A percentile compares a stretch with the other conserved stretches of the same genome.
Evolutionary conservation across 2,113 vertebrate genomes (phyloP).

Genomic region (Herpetotheres cachinnans): DNA sequence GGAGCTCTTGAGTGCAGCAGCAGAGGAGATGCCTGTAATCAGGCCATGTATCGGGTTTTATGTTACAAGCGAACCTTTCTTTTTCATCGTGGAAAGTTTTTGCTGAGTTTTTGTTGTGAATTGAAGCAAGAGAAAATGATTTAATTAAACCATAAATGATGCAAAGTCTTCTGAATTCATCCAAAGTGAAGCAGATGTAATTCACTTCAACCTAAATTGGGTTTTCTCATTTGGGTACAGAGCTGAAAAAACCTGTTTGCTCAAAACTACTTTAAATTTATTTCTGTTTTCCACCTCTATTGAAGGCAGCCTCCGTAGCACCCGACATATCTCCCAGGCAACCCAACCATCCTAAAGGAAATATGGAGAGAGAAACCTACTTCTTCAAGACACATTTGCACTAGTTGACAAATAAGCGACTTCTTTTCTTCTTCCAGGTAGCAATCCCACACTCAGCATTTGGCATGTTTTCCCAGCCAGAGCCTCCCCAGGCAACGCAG

Average conservation of each 20-base stretch:
- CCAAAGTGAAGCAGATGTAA: not conserved
- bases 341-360: not conserved
- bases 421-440: not conserved
- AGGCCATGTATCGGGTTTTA: not conserved
- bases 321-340: constrained; percentile 17
- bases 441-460: not conserved
- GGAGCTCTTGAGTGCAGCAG: not conserved
- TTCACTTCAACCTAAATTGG: not conserved
- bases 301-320: not conserved
- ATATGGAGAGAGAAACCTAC: not conserved
- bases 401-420: not conserved
- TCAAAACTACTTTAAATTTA: not conserved
- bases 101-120: not conserved
- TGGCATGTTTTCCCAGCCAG: not conserved
- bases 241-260: not conserved
- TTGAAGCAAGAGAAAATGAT: not conserved
- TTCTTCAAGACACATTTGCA: not conserved
- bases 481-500: not conserved
- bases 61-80: not conserved
- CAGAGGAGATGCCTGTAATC: not conserved
- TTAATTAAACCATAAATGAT: not conserved
- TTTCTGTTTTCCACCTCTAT: not conserved
- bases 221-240: not conserved
- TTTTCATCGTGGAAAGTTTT: not conserved
- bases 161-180: not conserved